These are phyloP conservation scores for Lindbergichthys nudifrons DNA, from an alignment of 2,797 vertebrate species.

Conservation along the genomic window DNA sequence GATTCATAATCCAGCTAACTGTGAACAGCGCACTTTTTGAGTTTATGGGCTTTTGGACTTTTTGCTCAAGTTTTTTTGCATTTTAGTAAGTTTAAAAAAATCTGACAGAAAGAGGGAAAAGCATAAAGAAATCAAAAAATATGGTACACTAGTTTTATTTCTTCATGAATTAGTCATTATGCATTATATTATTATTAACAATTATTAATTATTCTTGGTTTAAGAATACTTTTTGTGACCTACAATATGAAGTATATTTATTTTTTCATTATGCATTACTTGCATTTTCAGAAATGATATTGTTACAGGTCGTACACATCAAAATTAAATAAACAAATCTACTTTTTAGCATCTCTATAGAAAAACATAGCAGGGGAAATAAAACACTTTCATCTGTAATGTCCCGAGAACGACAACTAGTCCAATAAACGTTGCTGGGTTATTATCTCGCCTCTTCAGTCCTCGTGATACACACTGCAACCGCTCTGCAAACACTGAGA, in stretches of 20 bases:
- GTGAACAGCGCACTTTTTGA: background rate
- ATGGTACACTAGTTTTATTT: no score
- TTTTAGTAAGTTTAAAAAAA: no score
- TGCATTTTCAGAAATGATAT: no score
- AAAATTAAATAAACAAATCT: constrained; percentile 8
- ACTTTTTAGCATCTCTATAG: constrained; percentile 35
- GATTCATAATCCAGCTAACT: background rate
- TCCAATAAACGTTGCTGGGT: constrained; percentile 1
- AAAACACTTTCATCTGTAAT: constrained; percentile 50
- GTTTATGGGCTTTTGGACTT: background rate
- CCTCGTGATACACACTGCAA: constrained; percentile 19
- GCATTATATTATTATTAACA: no score
- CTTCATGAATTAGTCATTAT: no score
- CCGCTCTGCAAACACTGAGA: constrained; percentile 32
- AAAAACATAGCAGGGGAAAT: constrained; percentile 17
- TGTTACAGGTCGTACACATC: no score
- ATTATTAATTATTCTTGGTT: no score
- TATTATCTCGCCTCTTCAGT: constrained; percentile 43
- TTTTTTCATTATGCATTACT: no score
- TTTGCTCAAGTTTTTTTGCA: background rate
- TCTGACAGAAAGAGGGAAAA: no score
- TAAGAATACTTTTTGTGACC: no score
- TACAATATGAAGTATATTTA: no score
- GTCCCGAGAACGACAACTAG: constrained; percentile 25
- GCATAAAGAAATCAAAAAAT: no score